Evolutionary conservation across 1,140 invertebrate genomes (phyloP).

Genomic region (Aphelinus certus): DNA sequence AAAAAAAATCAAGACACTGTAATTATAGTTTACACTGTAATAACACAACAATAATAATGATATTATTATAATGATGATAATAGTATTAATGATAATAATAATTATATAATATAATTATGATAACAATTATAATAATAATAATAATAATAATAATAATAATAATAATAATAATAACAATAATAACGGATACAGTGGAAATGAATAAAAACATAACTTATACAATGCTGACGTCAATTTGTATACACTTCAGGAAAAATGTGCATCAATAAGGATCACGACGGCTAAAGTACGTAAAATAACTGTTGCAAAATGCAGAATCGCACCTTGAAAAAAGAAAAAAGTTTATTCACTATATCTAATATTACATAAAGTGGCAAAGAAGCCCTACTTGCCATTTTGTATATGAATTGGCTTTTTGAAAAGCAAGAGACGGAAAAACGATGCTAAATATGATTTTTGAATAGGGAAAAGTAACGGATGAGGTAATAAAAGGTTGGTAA

Average conservation of each 20-base stretch:
- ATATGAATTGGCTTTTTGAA: slow-evolving; percentile 10
- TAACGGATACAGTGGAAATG: too few species aligned
- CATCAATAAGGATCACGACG: slow-evolving; percentile 1
- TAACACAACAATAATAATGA: slow-evolving; percentile 1
- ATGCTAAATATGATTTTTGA: slow-evolving; percentile 13
- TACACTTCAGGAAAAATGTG: slow-evolving; percentile 4
- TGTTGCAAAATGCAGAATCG: slow-evolving; percentile 12
- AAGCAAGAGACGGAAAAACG: neutral
- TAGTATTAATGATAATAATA: too few species aligned
- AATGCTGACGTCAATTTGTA: slow-evolving; percentile 39
- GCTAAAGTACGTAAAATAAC: slow-evolving; percentile 4
- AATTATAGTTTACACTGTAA: slow-evolving; percentile 24
- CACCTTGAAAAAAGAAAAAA: slow-evolving; percentile 6
- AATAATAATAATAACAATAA: too few species aligned
- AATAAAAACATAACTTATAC: slow-evolving; percentile 10
- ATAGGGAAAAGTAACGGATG: neutral
- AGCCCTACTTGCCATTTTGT: slow-evolving; percentile 3
- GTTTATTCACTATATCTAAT: too few species aligned
- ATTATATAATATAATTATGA: too few species aligned
- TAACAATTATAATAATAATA: too few species aligned
- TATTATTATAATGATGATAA: neutral
- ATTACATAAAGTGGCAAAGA: too few species aligned
- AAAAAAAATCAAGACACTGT: slow-evolving; percentile 17
- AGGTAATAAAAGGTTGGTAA: neutral
- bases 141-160: too few species aligned